Conservation (phyloP, 1,140 invertebrate genomes). For the Zaprionus lachaisei region DNA sequence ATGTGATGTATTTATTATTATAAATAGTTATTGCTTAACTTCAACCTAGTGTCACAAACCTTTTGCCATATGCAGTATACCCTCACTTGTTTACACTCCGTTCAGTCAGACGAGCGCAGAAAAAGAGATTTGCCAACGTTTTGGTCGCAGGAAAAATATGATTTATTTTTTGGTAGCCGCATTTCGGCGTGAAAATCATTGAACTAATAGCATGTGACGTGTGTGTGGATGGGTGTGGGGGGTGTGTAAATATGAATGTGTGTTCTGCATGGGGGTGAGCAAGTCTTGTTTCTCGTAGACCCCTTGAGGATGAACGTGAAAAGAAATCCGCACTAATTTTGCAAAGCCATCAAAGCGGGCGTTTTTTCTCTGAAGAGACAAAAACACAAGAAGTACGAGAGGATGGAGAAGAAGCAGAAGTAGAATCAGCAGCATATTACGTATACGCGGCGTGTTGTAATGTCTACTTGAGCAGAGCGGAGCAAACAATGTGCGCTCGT, state of each 20-base stretch:
- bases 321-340: conserved; percentile 75
- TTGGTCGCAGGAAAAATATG: conserved; percentile 57
- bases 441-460: conserved; percentile 76
- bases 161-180: conserved; percentile 67
- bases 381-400: conserved; percentile 2
- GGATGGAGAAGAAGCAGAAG: not conserved
- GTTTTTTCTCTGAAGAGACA: conserved; percentile 18
- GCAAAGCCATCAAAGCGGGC: conserved; percentile 46
- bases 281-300: conserved; percentile 49
- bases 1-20: too few relatives aligned
- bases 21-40: not conserved
- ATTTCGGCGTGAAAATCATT: conserved; percentile 81
- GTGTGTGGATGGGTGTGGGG: conserved; percentile 15
- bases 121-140: conserved; percentile 53
- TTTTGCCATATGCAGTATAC: not conserved
- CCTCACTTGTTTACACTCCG: conserved; percentile 15
- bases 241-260: not conserved
- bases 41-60: not conserved
- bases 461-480: conserved; percentile 62
- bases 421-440: conserved; percentile 50
- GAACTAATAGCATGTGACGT: conserved; percentile 81
- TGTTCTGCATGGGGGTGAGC: not conserved
- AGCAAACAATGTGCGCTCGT: conserved; percentile 77
- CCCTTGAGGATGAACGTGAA: conserved; percentile 60
- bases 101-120: conserved; percentile 40